phyloP scores from a whole-genome alignment of 2,113 vertebrate genomes.

The Jacana jacana region DNA sequence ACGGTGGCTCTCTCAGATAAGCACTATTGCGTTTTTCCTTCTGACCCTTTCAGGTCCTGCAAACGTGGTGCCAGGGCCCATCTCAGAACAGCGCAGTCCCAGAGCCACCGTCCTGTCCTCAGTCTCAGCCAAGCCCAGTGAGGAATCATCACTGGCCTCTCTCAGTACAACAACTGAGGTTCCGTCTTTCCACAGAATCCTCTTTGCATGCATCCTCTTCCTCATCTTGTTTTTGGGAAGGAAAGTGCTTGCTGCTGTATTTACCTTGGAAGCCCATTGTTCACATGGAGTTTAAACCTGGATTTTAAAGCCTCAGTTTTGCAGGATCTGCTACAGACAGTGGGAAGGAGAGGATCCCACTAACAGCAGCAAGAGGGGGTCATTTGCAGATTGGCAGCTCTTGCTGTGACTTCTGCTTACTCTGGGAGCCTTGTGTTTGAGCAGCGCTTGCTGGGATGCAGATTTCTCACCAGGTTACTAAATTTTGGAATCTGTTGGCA shows the following conservation, averaged over 20 bases:
- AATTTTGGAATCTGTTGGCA: fast-evolving
- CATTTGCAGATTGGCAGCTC: not conserved
- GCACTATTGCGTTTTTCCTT: not conserved
- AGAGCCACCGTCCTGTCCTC: too few relatives aligned
- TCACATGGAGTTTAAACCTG: not conserved
- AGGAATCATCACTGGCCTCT: not conserved
- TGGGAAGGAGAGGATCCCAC: not conserved
- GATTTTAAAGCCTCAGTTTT: not conserved
- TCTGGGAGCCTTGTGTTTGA: not conserved
- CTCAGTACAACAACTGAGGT: not conserved
- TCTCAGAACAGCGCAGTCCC: not conserved
- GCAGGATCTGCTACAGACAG: not conserved
- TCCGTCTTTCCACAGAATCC: not conserved
- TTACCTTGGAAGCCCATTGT: not conserved
- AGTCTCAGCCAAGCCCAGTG: not conserved
- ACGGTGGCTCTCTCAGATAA: too few relatives aligned
- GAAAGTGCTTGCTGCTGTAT: not conserved
- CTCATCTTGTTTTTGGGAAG: not conserved
- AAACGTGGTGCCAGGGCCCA: not conserved
- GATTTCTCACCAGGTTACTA: not conserved
- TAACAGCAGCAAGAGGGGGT: not conserved
- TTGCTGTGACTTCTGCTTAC: not conserved
- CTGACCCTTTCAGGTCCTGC: not conserved
- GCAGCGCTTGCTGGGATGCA: not conserved
- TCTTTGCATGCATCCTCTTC: not conserved